These are phyloP conservation scores for Perccottus glenii DNA, from an alignment of 2,113 vertebrate species.

Conservation along the genomic window DNA sequence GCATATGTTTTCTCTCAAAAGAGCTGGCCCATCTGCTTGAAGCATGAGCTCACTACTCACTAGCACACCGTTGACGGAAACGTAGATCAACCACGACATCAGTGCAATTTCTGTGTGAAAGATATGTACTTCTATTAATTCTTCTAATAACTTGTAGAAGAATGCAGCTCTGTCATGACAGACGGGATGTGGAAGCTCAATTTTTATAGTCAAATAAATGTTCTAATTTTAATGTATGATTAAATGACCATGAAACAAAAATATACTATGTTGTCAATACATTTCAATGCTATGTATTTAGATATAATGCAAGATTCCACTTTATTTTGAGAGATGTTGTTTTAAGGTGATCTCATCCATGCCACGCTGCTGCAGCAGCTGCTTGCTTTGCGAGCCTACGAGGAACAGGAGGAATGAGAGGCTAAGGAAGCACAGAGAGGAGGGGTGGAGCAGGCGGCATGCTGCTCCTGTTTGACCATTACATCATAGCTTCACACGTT, in stretches of 20 bases:
- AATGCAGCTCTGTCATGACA: neutral
- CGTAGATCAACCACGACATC: slow-evolving; percentile 50
- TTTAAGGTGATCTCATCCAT: slow-evolving; percentile 40
- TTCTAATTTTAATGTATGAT: neutral
- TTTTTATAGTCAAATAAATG: neutral
- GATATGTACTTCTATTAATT: slow-evolving; percentile 1
- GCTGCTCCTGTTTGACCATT: slow-evolving; percentile 75
- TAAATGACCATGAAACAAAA: no score
- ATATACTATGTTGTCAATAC: neutral
- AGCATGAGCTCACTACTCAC: slow-evolving; percentile 64
- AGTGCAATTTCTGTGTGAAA: slow-evolving; percentile 30
- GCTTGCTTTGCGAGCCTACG: slow-evolving; percentile 52
- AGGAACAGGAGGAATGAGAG: slow-evolving; percentile 57
- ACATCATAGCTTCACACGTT: slow-evolving; percentile 77
- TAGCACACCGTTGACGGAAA: slow-evolving; percentile 43
- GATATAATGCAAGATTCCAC: neutral
- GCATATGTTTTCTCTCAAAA: slow-evolving; percentile 59
- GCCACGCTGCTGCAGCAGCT: slow-evolving; percentile 47
- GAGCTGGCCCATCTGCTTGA: slow-evolving; percentile 45
- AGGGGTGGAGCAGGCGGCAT: slow-evolving; percentile 63
- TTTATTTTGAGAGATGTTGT: slow-evolving; percentile 3
- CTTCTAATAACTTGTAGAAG: neutral
- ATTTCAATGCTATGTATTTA: neutral
- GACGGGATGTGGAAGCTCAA: neutral
- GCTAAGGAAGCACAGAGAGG: slow-evolving; percentile 55